phyloP scores from a whole-genome alignment of 2,113 vertebrate species.

The Rallus limicola region DNA sequence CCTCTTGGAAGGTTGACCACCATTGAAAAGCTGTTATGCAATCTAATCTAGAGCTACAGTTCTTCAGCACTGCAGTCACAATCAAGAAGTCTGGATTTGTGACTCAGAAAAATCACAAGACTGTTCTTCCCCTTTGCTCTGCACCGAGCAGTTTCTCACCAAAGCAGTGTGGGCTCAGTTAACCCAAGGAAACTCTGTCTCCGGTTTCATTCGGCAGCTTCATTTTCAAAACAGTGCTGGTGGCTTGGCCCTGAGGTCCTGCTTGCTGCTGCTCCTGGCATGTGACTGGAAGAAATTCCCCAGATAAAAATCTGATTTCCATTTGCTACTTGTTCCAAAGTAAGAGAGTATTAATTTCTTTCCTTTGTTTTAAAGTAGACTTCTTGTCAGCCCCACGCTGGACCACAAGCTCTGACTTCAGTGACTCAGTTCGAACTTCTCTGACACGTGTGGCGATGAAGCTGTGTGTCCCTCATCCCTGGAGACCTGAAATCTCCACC shows the following conservation, averaged over 20 bases:
- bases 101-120: neutral
- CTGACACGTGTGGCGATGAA: neutral
- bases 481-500: neutral
- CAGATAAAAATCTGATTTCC: neutral
- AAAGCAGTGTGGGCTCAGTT: neutral
- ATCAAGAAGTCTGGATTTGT: neutral
- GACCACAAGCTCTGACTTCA: neutral
- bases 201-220: neutral
- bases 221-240: neutral
- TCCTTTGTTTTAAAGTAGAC: neutral
- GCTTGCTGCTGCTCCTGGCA: neutral
- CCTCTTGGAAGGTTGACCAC: neutral
- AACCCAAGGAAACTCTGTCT: conserved; percentile 20
- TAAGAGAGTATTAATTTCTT: neutral
- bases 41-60: neutral
- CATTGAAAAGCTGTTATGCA: neutral
- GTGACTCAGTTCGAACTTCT: neutral
- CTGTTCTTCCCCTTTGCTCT: conserved; percentile 1
- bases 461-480: neutral
- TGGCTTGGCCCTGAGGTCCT: neutral
- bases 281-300: neutral
- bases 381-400: neutral
- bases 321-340: neutral
- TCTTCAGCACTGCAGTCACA: neutral
- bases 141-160: neutral